These are phyloP conservation scores for Pantherophis alleghaniensis DNA, from an alignment of 2,797 vertebrate species.

Conservation along the genomic window DNA sequence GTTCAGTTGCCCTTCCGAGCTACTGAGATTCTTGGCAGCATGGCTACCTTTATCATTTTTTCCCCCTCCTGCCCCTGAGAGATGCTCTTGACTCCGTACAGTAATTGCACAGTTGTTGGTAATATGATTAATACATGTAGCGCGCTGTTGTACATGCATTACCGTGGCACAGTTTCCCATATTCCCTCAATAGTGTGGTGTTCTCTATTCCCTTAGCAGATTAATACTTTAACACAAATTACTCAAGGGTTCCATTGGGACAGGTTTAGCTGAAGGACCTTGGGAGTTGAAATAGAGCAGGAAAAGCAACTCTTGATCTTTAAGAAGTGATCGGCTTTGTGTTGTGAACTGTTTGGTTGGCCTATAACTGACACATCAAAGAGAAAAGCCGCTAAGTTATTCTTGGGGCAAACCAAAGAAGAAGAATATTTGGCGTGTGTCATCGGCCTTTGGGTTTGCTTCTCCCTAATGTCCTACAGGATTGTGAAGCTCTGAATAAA, in stretches of 20 bases:
- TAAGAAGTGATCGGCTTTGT: neutral
- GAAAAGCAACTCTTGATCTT: neutral
- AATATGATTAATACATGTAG: conserved; percentile 22
- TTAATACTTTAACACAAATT: conserved; percentile 20
- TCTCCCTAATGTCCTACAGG: neutral
- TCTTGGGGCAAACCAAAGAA: neutral
- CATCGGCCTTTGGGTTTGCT: neutral
- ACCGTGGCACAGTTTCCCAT: neutral
- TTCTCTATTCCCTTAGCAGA: conserved; percentile 14
- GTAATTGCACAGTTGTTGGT: conserved; percentile 20
- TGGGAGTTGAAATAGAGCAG: neutral
- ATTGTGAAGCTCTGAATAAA: neutral
- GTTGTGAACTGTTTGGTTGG: neutral
- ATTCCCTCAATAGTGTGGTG: neutral
- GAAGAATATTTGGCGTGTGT: neutral
- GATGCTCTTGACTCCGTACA: neutral
- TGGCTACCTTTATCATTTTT: neutral
- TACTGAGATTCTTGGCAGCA: neutral
- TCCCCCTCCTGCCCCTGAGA: neutral
- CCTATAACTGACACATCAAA: neutral
- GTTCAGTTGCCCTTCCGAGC: neutral
- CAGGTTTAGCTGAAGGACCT: neutral
- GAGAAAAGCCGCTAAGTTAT: neutral
- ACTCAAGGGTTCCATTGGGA: neutral
- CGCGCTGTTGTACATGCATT: conserved; percentile 1